phyloP scores from a whole-genome alignment of 1,140 invertebrate genomes.

The Sipha flava region DNA sequence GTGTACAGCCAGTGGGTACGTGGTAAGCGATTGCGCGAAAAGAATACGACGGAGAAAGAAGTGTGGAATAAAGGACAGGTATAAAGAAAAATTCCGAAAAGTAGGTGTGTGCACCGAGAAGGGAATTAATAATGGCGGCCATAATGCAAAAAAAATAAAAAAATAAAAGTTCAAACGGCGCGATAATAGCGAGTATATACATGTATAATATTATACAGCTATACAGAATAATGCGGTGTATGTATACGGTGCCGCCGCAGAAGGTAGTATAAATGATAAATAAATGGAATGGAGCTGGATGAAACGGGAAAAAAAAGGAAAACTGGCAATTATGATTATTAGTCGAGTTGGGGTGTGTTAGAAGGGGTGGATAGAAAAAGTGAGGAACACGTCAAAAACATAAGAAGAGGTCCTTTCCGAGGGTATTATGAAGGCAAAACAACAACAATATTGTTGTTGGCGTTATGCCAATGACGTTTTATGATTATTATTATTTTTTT shows the following conservation, averaged over 20 bases:
- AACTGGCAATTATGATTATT: not conserved
- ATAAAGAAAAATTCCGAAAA: no score
- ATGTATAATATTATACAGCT: not conserved
- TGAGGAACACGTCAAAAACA: not conserved
- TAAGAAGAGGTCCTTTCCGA: not conserved
- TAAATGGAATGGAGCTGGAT: not conserved
- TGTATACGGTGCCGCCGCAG: no score
- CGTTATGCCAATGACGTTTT: not conserved
- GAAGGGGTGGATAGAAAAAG: not conserved
- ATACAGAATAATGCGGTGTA: not conserved
- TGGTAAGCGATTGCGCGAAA: no score
- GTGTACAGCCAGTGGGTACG: no score
- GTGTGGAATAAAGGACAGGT: no score
- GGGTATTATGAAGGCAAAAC: not conserved
- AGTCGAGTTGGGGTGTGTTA: not conserved
- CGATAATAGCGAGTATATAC: not conserved
- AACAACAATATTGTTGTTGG: constrained; percentile 3
- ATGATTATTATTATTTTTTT: not conserved
- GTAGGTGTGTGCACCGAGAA: no score
- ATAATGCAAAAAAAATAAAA: not conserved
- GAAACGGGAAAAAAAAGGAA: no score
- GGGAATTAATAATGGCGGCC: not conserved
- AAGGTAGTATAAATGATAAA: not conserved
- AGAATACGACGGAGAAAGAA: no score
- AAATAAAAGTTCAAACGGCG: not conserved